Evolutionary conservation across 2,888 invertebrate genomes (phyloP).

Genomic region (Hyles lineata): DNA sequence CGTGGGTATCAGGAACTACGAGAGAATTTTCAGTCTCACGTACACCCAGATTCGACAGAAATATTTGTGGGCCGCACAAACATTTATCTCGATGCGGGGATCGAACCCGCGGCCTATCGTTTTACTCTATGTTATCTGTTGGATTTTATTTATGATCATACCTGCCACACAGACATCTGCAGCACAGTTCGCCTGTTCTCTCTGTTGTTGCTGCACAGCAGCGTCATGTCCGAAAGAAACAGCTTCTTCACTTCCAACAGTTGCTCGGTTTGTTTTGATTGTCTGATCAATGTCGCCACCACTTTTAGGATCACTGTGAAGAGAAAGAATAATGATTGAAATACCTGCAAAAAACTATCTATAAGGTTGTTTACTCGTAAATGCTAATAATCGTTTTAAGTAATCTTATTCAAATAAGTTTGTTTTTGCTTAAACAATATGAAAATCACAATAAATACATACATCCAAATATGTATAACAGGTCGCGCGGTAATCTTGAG

Average conservation of each 20-base stretch:
- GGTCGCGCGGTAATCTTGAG: too few species aligned
- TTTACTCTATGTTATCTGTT: neutral
- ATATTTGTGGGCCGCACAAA: too few species aligned
- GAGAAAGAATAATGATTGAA: neutral
- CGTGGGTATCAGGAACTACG: too few species aligned
- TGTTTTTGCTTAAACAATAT: too few species aligned
- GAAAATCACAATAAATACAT: too few species aligned
- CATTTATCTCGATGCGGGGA: too few species aligned
- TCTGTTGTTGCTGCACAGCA: constrained; percentile 97
- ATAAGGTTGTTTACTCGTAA: neutral
- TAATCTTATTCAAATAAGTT: too few species aligned
- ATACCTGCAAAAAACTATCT: neutral
- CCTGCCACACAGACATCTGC: constrained; percentile 99
- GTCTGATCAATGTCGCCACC: constrained; percentile 97
- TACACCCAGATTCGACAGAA: too few species aligned
- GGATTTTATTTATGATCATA: constrained; percentile 32
- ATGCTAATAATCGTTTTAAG: too few species aligned
- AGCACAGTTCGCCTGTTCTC: constrained; percentile 98
- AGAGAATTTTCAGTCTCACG: too few species aligned
- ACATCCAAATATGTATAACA: too few species aligned
- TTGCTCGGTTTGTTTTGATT: constrained; percentile 97
- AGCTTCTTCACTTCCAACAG: constrained; percentile 96
- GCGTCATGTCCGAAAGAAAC: constrained; percentile 99
- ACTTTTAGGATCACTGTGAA: constrained; percentile 97
- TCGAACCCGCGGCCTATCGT: neutral